phyloP scores from a whole-genome alignment of 2,888 invertebrate genomes.

The Panopea generosa region DNA sequence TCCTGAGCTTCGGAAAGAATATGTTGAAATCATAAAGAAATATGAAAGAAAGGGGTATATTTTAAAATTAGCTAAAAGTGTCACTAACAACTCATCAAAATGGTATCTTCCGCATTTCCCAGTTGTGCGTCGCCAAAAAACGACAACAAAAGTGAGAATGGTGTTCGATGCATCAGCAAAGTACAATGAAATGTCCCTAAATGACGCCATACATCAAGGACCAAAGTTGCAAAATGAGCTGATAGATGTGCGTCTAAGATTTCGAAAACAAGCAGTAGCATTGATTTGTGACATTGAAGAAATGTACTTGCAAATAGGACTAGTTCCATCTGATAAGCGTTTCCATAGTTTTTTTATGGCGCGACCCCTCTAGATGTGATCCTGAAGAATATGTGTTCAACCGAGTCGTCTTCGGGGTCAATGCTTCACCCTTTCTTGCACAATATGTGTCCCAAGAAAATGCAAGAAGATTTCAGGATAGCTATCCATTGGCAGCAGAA shows the following conservation, averaged over 20 bases:
- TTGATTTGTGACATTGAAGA: constrained; percentile 51
- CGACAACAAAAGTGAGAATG: constrained; percentile 45
- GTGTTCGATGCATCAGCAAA: constrained; percentile 60
- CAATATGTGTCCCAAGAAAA: constrained; percentile 50
- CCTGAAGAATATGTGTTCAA: constrained; percentile 38
- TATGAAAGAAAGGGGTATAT: constrained; percentile 54
- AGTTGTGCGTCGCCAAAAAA: constrained; percentile 37
- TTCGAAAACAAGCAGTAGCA: constrained; percentile 40
- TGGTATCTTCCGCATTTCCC: constrained; percentile 55
- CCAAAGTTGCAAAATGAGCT: constrained; percentile 58
- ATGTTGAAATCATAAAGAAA: constrained; percentile 25
- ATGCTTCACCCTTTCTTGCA: constrained; percentile 56
- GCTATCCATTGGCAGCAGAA: too few species aligned
- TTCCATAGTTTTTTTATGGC: too few species aligned
- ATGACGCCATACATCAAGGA: constrained; percentile 44
- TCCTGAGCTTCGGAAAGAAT: constrained; percentile 21
- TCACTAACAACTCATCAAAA: not conserved
- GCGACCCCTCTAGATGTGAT: not conserved
- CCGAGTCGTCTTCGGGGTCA: constrained; percentile 51
- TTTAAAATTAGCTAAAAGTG: constrained; percentile 21
- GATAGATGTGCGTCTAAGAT: constrained; percentile 47
- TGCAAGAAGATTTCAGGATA: too few species aligned
- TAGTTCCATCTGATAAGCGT: too few species aligned
- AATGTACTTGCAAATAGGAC: constrained; percentile 36
- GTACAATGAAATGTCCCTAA: constrained; percentile 36